Conservation (phyloP, 2,888 invertebrate species). For the Himalopsyche japonica region DNA sequence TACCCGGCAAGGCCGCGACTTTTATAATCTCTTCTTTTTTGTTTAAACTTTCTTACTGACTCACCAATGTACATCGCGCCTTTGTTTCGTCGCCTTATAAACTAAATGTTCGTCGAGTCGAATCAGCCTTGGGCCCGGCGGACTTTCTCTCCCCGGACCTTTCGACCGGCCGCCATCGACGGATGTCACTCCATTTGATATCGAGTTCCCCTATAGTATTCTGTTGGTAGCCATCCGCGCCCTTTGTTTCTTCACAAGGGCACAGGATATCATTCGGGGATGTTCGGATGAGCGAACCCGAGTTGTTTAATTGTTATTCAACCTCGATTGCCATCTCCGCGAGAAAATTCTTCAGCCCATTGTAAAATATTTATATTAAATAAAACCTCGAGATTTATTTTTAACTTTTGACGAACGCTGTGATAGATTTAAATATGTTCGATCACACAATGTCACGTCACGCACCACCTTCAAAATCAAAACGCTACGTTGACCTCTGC, state of each 20-base stretch:
- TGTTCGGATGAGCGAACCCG: not conserved
- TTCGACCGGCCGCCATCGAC: not conserved
- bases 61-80: slow-evolving; percentile 44
- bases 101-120: not conserved
- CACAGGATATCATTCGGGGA: not conserved
- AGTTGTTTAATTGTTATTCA: not conserved
- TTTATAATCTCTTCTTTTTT: not conserved
- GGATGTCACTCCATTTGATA: not conserved
- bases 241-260: not conserved
- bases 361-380: no score
- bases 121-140: not conserved
- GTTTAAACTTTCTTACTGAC: not conserved
- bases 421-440: not conserved
- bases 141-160: not conserved
- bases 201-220: not conserved
- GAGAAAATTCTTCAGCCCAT: no score
- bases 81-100: not conserved
- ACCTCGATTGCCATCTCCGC: no score
- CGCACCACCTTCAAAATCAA: not conserved
- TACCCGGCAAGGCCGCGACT: slow-evolving; percentile 27
- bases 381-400: no score
- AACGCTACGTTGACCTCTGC: not conserved
- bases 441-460: not conserved
- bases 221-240: not conserved
- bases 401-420: no score